Evolutionary conservation across 2,888 invertebrate species (phyloP).

Genomic region (Asteroscopus sphinx): DNA sequence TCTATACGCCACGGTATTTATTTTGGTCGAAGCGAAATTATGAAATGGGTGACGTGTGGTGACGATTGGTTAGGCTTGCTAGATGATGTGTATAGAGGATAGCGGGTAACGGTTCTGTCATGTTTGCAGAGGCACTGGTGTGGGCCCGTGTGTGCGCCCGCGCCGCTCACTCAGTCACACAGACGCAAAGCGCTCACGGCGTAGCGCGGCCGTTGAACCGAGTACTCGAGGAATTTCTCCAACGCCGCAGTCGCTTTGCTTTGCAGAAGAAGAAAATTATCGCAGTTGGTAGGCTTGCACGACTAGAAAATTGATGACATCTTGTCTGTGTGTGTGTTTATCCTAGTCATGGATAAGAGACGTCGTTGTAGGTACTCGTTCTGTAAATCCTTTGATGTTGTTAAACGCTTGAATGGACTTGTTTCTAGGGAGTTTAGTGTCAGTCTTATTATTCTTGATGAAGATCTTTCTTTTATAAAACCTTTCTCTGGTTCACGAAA

Average conservation of each 20-base stretch:
- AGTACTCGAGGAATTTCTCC: conserved; percentile 89
- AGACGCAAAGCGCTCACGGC: conserved; percentile 76
- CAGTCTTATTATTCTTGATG: background rate
- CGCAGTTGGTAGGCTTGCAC: conserved; percentile 65
- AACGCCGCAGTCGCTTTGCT: conserved; percentile 77
- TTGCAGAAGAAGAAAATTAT: conserved; percentile 82
- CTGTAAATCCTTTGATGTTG: background rate
- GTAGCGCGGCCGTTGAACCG: conserved; percentile 88
- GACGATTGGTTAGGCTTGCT: conserved; percentile 62
- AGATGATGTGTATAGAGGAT: conserved; percentile 76
- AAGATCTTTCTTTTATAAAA: too few species aligned
- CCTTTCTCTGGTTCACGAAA: background rate
- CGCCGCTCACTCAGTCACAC: conserved; percentile 77
- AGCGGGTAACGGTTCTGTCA: conserved; percentile 85
- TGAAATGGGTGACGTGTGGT: conserved; percentile 24
- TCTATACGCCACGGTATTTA: background rate
- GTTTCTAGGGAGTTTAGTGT: too few species aligned
- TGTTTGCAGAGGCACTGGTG: conserved; percentile 83
- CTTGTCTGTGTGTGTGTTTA: conserved; percentile 14
- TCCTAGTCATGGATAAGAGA: conserved; percentile 2
- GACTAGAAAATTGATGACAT: conserved; percentile 47
- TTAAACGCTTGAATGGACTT: too few species aligned
- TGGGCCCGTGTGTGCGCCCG: conserved; percentile 79
- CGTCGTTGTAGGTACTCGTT: conserved; percentile 1
- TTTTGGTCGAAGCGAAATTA: conserved; percentile 8